phyloP scores from a whole-genome alignment of 1,140 invertebrate species.

The Halyomorpha halys region DNA sequence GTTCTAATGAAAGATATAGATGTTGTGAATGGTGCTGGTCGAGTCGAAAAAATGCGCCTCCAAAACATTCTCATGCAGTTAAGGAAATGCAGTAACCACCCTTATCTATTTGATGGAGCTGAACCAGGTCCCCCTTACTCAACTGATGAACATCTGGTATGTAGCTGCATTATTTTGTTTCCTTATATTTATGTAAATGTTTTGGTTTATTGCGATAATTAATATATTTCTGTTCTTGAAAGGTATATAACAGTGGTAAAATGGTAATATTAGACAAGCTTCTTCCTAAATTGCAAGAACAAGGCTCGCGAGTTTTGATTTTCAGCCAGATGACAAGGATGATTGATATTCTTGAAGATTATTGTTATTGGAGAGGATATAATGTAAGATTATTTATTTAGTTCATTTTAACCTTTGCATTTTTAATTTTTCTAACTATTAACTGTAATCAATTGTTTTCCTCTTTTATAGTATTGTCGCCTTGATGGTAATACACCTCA shows the following conservation, averaged over 20 bases:
- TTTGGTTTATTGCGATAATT: no score
- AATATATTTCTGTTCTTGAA: neutral
- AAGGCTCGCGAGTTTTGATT: slow-evolving; percentile 89
- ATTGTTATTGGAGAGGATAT: slow-evolving; percentile 86
- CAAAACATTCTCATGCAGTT: slow-evolving; percentile 99
- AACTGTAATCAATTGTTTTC: no score
- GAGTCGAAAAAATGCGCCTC: slow-evolving; percentile 93
- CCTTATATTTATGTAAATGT: no score
- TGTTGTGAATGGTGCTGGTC: slow-evolving; percentile 94
- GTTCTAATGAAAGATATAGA: slow-evolving; percentile 99
- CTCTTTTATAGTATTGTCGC: slow-evolving; percentile 69
- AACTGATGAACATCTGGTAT: slow-evolving; percentile 83
- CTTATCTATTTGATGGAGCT: slow-evolving; percentile 97
- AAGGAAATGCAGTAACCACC: slow-evolving; percentile 95
- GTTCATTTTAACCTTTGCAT: no score
- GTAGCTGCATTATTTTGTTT: no score
- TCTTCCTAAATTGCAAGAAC: slow-evolving; percentile 79
- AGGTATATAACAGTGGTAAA: slow-evolving; percentile 91
- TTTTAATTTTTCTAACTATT: no score
- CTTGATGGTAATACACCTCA: slow-evolving; percentile 96
- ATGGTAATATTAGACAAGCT: slow-evolving; percentile 94
- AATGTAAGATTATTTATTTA: slow-evolving; percentile 38
- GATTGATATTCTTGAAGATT: slow-evolving; percentile 98
- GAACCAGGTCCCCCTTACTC: slow-evolving; percentile 98
- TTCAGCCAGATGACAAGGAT: slow-evolving; percentile 99